These are phyloP conservation scores for Endomychus coccineus DNA, from an alignment of 2,888 invertebrate genomes.

Conservation along the genomic window DNA sequence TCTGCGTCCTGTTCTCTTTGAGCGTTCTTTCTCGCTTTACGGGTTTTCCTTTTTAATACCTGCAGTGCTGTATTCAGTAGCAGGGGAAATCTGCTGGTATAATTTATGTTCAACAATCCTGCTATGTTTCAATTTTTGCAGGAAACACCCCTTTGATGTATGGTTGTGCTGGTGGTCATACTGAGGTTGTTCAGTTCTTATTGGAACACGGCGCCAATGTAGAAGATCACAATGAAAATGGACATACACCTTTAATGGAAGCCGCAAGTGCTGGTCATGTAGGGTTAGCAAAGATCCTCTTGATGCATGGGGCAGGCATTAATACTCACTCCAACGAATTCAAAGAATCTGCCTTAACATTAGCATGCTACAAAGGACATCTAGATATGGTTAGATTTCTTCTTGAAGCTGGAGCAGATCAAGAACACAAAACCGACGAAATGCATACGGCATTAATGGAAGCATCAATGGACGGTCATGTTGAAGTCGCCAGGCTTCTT, in stretches of 20 bases:
- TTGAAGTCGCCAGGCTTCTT: constrained; percentile 90
- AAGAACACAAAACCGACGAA: constrained; percentile 98
- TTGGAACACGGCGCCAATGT: constrained; percentile 89
- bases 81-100: no score
- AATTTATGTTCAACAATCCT: no score
- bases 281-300: constrained; percentile 81
- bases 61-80: no score
- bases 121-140: constrained; percentile 23
- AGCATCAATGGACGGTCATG: constrained; percentile 99
- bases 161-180: constrained; percentile 91
- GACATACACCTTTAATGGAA: constrained; percentile 99
- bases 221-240: constrained; percentile 98
- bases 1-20: no score
- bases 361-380: constrained; percentile 83
- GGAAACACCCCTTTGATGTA: constrained; percentile 96
- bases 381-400: constrained; percentile 94
- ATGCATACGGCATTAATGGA: constrained; percentile 99
- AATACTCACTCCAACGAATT: constrained; percentile 99
- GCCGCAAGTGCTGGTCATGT: constrained; percentile 95
- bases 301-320: constrained; percentile 92
- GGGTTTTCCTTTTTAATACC: no score
- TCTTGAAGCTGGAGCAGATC: constrained; percentile 90
- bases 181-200: constrained; percentile 83
- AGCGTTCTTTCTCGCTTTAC: no score
- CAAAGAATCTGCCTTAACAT: constrained; percentile 91